These are phyloP conservation scores for Diloba caeruleocephala DNA, from an alignment of 2,888 invertebrate genomes.

Conservation along the genomic window DNA sequence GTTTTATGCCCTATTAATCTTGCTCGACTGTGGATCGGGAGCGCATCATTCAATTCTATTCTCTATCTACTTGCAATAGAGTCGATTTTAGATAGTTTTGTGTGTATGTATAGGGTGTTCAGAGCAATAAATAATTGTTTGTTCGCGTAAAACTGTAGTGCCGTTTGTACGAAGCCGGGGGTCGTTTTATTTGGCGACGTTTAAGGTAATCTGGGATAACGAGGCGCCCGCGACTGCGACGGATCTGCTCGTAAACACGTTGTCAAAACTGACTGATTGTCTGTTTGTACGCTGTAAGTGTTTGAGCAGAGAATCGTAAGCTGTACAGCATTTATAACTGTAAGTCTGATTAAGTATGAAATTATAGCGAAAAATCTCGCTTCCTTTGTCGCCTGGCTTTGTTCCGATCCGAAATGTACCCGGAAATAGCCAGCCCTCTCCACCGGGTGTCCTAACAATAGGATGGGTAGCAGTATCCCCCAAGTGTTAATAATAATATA, in stretches of 20 bases:
- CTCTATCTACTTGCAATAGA: conserved; percentile 57
- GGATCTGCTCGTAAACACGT: conserved; percentile 58
- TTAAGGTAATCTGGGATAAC: conserved; percentile 81
- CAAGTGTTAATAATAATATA: too few relatives aligned
- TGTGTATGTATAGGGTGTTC: conserved; percentile 68
- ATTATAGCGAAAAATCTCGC: conserved; percentile 25
- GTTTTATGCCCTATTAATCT: conserved; percentile 89
- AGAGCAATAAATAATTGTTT: conserved; percentile 88
- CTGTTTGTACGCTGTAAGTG: conserved; percentile 54
- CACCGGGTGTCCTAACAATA: too few relatives aligned
- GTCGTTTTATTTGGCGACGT: conserved; percentile 77
- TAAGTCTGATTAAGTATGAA: conserved; percentile 48
- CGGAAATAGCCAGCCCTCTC: too few relatives aligned
- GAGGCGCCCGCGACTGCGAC: conserved; percentile 64
- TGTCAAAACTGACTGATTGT: conserved; percentile 65
- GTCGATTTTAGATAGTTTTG: conserved; percentile 61
- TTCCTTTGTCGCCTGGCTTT: conserved; percentile 3
- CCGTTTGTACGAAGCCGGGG: conserved; percentile 71
- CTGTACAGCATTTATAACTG: conserved; percentile 42
- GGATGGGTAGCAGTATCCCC: too few relatives aligned
- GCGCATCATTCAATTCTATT: conserved; percentile 58
- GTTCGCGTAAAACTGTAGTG: conserved; percentile 86
- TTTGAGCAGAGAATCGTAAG: conserved; percentile 47
- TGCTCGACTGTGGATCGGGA: conserved; percentile 74
- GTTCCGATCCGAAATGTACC: too few relatives aligned